phyloP scores from a whole-genome alignment of 2,797 vertebrate species.

The Sus cebifrons region DNA sequence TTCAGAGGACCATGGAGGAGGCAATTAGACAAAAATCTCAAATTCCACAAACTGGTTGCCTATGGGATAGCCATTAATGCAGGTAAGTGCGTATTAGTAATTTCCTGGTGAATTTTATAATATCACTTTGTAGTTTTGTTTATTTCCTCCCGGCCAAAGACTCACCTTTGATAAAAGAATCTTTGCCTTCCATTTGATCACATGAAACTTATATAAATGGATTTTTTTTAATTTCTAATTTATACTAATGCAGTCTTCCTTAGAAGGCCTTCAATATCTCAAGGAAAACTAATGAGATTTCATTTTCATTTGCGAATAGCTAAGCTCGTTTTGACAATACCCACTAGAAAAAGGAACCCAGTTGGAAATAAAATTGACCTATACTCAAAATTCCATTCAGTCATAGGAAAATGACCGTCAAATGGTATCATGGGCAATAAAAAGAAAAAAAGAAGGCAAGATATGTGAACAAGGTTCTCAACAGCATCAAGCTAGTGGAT shows the following conservation, averaged over 20 bases:
- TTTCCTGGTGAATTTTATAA: background rate
- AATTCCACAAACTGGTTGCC: conserved; percentile 92
- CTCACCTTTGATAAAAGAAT: background rate
- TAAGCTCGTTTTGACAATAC: conserved; percentile 49
- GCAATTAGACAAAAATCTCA: conserved; percentile 92
- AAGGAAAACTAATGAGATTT: conserved; percentile 60
- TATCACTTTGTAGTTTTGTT: background rate
- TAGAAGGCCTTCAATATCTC: background rate
- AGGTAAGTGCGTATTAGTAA: conserved; percentile 87
- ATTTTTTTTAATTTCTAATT: conserved; percentile 30
- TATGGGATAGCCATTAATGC: conserved; percentile 91
- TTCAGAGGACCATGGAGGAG: conserved; percentile 89
- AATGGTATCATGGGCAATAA: background rate
- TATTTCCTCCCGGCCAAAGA: background rate
- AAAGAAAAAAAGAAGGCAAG: background rate
- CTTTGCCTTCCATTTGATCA: background rate
- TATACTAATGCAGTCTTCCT: background rate
- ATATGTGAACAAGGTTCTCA: background rate
- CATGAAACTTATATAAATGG: background rate
- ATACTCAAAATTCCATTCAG: conserved; percentile 47
- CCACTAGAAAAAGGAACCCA: conserved; percentile 40
- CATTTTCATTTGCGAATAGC: conserved; percentile 54
- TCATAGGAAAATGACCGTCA: background rate
- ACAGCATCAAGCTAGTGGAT: background rate
- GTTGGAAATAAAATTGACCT: conserved; percentile 58